Evolutionary conservation across 2,888 invertebrate species (phyloP).

Genomic region (Tetranychus truncatus): DNA sequence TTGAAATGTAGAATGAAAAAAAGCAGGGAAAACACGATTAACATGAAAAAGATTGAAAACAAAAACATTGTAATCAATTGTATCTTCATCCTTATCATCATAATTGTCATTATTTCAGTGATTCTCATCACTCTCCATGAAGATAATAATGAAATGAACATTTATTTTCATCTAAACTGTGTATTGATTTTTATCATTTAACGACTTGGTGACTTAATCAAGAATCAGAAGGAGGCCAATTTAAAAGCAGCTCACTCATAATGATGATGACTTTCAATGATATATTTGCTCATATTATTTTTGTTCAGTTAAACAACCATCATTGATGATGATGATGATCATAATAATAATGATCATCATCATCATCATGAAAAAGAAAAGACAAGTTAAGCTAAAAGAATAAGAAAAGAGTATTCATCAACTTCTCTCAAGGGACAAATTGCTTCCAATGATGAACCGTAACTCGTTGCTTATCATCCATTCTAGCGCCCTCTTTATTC

Average conservation of each 20-base stretch:
- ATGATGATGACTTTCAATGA: neutral
- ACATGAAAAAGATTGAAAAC: neutral
- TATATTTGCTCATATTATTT: neutral
- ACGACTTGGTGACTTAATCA: neutral
- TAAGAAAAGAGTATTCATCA: neutral
- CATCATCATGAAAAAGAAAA: neutral
- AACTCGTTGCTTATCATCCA: neutral
- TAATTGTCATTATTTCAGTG: neutral
- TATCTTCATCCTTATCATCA: neutral
- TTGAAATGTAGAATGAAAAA: too few species aligned
- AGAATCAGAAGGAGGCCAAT: slow-evolving; percentile 1
- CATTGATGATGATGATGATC: neutral
- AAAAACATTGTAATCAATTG: neutral
- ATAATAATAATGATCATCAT: neutral
- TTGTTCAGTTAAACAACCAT: neutral
- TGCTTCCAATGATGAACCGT: neutral
- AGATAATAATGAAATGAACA: too few species aligned
- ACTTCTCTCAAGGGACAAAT: neutral
- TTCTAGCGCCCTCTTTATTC: neutral
- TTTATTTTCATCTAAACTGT: too few species aligned
- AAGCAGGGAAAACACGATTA: neutral
- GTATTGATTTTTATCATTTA: neutral
- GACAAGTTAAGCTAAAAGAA: neutral
- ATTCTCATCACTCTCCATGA: neutral
- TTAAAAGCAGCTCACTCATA: neutral